Conservation (phyloP, 1,140 invertebrate species). For the Caenorhabditis briggsae region DNA sequence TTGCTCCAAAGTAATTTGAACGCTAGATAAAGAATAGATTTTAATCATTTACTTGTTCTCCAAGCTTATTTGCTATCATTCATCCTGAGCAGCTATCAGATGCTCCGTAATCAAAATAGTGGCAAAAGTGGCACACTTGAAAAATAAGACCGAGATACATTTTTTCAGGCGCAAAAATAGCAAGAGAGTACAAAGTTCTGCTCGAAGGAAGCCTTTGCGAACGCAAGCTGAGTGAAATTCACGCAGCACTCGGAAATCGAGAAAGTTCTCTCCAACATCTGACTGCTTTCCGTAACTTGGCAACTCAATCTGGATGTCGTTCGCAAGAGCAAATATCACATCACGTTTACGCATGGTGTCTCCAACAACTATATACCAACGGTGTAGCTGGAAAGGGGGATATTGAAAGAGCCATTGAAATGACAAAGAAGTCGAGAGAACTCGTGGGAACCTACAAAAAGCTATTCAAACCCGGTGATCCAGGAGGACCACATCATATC, state of each 20-base stretch:
- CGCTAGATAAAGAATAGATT: too few species aligned
- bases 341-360: constrained; percentile 30
- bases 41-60: background rate
- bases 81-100: background rate
- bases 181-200: background rate
- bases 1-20: background rate
- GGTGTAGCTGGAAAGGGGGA: background rate
- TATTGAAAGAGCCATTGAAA: background rate
- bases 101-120: background rate
- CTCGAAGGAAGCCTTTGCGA: constrained; percentile 6
- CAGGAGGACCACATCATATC: background rate
- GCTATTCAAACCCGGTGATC: background rate
- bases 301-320: background rate
- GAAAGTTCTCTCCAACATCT: constrained; percentile 1
- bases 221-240: constrained; percentile 1
- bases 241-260: constrained; percentile 1
- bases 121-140: background rate
- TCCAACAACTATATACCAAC: background rate
- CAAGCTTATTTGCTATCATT: background rate
- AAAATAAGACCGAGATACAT: too few species aligned
- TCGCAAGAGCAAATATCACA: constrained; percentile 33
- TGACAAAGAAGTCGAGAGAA: constrained; percentile 2
- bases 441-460: background rate
- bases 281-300: background rate
- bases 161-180: background rate